A percentile compares a stretch with the other conserved stretches of the same genome.
These are phyloP conservation scores for Acrocephalus kingi DNA, from an alignment of 2,113 vertebrate species.

Conservation along the genomic window DNA sequence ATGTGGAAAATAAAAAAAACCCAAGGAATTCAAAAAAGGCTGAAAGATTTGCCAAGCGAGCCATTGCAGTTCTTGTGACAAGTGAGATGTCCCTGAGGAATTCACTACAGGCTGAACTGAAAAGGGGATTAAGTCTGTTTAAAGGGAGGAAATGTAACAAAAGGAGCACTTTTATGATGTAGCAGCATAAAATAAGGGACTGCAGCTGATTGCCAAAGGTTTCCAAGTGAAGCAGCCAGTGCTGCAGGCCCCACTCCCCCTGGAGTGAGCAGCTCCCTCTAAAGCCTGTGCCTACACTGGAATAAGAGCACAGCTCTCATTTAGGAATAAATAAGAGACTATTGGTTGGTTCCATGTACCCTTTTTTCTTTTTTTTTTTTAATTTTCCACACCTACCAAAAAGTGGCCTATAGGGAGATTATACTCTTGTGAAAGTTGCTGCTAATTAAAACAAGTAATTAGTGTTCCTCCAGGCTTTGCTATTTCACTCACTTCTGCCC, in stretches of 20 bases:
- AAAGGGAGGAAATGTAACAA: slow-evolving; percentile 95
- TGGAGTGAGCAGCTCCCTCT: slow-evolving; percentile 76
- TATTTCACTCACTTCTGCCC: slow-evolving; percentile 84
- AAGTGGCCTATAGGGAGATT: slow-evolving; percentile 86
- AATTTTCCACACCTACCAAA: slow-evolving; percentile 76
- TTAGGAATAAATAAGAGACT: slow-evolving; percentile 86
- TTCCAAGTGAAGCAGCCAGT: slow-evolving; percentile 82
- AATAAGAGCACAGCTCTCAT: slow-evolving; percentile 77
- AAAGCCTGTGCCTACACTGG: slow-evolving; percentile 79
- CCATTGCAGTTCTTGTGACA: slow-evolving; percentile 83
- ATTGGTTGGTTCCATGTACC: slow-evolving; percentile 87
- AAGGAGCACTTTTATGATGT: slow-evolving; percentile 97
- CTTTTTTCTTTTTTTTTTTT: not conserved
- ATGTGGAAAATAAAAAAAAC: slow-evolving; percentile 74
- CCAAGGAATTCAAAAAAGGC: slow-evolving; percentile 56
- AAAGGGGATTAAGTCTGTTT: slow-evolving; percentile 94
- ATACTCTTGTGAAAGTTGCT: slow-evolving; percentile 94
- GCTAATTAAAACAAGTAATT: slow-evolving; percentile 98
- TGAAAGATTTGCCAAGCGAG: slow-evolving; percentile 84
- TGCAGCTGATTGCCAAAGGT: slow-evolving; percentile 88
- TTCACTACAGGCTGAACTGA: slow-evolving; percentile 85
- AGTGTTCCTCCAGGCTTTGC: slow-evolving; percentile 92
- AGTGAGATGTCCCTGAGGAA: slow-evolving; percentile 93
- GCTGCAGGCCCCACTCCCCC: slow-evolving; percentile 72
- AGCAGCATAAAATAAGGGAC: slow-evolving; percentile 94